Percentiles rank a stretch among this genome's conserved stretches.
These are phyloP conservation scores for Neodiprion fabricii DNA, from an alignment of 1,140 invertebrate species.

Conservation along the genomic window DNA sequence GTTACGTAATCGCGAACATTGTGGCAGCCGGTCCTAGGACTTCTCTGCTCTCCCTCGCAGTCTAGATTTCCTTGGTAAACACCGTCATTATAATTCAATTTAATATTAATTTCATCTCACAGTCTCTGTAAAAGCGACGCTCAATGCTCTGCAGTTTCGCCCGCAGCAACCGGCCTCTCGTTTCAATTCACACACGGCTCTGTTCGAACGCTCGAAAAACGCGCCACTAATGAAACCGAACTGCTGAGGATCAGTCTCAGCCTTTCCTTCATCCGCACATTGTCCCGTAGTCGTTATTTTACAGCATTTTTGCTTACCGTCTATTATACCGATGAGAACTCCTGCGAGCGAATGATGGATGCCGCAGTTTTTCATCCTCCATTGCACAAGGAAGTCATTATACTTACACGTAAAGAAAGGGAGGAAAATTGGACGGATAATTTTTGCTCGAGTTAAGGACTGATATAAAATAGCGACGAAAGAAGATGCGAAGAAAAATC, in stretches of 20 bases:
- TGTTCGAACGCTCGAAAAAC: not conserved
- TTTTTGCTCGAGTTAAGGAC: conserved; percentile 17
- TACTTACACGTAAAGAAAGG: conserved; percentile 24
- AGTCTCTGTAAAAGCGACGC: conserved; percentile 30
- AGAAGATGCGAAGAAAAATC: not conserved
- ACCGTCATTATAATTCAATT: conserved; percentile 51
- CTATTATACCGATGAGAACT: conserved; percentile 31
- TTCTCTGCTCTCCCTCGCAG: not conserved
- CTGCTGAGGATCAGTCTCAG: not conserved
- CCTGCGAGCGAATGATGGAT: conserved; percentile 40
- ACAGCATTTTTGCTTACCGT: conserved; percentile 9
- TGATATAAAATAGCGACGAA: not conserved
- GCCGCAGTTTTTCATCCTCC: conserved; percentile 40
- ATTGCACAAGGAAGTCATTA: conserved; percentile 42
- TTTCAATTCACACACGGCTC: not conserved
- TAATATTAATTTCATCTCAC: conserved; percentile 46
- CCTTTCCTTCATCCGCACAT: not conserved
- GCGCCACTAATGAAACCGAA: not conserved
- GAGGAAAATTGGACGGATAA: conserved; percentile 31
- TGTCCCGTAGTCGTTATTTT: not conserved
- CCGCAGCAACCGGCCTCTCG: not conserved
- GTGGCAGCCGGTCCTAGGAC: no score
- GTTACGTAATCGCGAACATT: no score
- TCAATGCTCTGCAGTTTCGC: conserved; percentile 32
- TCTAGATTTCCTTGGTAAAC: conserved; percentile 33